These are phyloP conservation scores for Seriola rivoliana DNA, from an alignment of 2,113 vertebrate species.

Conservation along the genomic window DNA sequence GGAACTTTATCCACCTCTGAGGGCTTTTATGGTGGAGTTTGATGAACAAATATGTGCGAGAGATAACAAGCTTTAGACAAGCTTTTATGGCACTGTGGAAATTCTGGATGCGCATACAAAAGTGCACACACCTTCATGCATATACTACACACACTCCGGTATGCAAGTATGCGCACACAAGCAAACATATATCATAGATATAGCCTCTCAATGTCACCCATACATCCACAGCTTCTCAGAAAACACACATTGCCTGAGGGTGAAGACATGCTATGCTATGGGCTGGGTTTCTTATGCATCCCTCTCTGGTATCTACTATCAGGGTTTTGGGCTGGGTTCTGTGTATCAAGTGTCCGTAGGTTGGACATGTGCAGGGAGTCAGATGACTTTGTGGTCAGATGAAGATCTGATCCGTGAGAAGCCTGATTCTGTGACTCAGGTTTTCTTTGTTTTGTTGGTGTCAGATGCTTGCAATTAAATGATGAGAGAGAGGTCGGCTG, in stretches of 20 bases:
- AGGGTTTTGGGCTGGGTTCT: constrained; percentile 62
- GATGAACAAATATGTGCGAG: constrained; percentile 67
- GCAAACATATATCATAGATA: constrained; percentile 3
- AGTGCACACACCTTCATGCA: background rate
- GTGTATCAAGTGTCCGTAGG: constrained; percentile 62
- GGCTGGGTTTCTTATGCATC: constrained; percentile 24
- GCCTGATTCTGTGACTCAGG: constrained; percentile 64
- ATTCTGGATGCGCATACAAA: constrained; percentile 13
- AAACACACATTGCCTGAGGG: constrained; percentile 22
- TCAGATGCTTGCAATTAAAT: constrained; percentile 47
- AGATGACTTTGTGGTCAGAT: constrained; percentile 66
- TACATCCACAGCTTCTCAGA: constrained; percentile 11
- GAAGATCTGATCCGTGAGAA: constrained; percentile 70
- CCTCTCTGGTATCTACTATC: constrained; percentile 59
- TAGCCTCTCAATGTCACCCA: constrained; percentile 24
- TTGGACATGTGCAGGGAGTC: constrained; percentile 71
- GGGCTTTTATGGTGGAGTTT: constrained; percentile 57
- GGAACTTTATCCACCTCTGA: constrained; percentile 72
- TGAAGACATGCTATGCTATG: constrained; percentile 26
- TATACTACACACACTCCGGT: background rate
- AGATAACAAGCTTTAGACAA: constrained; percentile 57
- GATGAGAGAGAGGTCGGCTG: constrained; percentile 26
- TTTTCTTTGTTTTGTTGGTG: constrained; percentile 64
- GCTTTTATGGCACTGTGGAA: constrained; percentile 50
- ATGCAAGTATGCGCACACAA: constrained; percentile 7